phyloP scores from a whole-genome alignment of 2,113 vertebrate genomes.

The Cynopterus brachyotis region DNA sequence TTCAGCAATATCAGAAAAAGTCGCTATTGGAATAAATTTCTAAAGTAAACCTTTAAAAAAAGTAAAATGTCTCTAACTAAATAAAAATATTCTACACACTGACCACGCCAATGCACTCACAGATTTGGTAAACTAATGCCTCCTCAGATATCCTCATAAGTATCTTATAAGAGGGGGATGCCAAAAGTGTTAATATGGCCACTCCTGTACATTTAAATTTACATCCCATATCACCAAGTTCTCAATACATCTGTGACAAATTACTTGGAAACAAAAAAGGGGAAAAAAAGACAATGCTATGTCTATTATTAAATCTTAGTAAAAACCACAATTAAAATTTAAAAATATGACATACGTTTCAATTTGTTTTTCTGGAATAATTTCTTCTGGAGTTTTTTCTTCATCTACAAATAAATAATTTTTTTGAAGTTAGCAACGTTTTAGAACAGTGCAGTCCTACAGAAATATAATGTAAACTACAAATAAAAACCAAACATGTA shows the following conservation, averaged over 20 bases:
- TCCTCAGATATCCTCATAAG: not conserved
- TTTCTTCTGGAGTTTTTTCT: not conserved
- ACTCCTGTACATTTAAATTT: not conserved
- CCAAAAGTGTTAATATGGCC: not conserved
- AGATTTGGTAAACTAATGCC: not conserved
- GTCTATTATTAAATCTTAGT: not conserved
- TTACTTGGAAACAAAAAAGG: not conserved
- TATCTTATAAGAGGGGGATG: not conserved
- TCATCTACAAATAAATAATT: slow-evolving; percentile 73
- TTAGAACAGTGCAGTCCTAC: not conserved
- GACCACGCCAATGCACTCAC: not conserved
- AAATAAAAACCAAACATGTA: not conserved
- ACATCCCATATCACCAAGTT: not conserved
- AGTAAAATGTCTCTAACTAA: not conserved
- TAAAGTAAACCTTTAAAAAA: slow-evolving; percentile 3
- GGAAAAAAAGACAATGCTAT: not conserved
- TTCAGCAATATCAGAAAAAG: slow-evolving; percentile 29
- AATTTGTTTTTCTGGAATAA: not conserved
- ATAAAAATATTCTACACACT: not conserved
- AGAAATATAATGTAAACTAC: not conserved
- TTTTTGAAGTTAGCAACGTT: slow-evolving; percentile 34
- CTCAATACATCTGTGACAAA: not conserved
- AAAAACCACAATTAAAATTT: slow-evolving; percentile 42
- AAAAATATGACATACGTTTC: slow-evolving; percentile 70
- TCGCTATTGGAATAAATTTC: not conserved